Evolutionary conservation across 2,113 vertebrate genomes (phyloP).

Genomic region (Fulmarus glacialis): DNA sequence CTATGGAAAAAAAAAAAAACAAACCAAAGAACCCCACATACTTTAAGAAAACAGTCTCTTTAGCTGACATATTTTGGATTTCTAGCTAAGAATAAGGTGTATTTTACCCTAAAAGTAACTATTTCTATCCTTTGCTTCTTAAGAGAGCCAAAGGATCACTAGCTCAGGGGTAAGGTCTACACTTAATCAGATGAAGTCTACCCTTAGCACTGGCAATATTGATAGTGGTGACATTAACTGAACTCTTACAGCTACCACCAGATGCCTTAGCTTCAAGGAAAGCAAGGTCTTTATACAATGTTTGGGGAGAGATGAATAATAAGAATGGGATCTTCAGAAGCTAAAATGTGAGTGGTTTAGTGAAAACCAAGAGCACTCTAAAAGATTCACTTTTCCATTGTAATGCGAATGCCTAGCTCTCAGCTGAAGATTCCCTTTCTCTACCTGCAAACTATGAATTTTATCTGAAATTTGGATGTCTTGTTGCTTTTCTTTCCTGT

Average conservation of each 20-base stretch:
- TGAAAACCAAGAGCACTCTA: background rate
- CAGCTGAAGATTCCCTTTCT: background rate
- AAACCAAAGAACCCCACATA: fast-evolving
- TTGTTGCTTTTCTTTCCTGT: background rate
- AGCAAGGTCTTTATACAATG: background rate
- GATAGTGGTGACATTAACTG: background rate
- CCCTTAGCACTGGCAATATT: background rate
- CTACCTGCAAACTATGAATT: background rate
- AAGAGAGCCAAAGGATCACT: background rate
- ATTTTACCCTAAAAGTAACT: background rate
- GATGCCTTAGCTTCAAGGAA: background rate
- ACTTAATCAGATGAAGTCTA: background rate
- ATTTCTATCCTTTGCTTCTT: background rate
- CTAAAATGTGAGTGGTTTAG: background rate
- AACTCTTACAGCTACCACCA: background rate
- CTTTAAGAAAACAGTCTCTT: background rate
- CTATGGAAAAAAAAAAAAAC: background rate
- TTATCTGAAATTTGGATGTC: background rate
- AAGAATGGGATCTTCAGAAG: background rate
- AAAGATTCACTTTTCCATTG: background rate
- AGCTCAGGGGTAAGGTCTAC: background rate
- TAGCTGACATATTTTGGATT: background rate
- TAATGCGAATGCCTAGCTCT: background rate
- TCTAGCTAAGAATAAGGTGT: background rate
- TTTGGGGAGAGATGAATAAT: background rate